phyloP scores from a whole-genome alignment of 2,797 vertebrate species.

The Diglossa cyanea region DNA sequence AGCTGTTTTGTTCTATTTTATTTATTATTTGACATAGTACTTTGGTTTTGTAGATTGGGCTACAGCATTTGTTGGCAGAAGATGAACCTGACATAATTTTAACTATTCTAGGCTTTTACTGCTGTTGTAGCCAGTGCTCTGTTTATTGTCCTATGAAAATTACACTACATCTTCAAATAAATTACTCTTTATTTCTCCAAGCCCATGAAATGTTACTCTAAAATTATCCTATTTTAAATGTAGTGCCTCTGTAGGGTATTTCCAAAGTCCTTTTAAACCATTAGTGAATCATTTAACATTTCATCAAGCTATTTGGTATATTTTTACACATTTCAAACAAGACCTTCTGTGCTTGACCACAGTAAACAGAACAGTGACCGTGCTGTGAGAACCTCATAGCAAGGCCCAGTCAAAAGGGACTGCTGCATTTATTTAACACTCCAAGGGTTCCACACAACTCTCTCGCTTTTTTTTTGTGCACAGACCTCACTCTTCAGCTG shows the following conservation, averaged over 20 bases:
- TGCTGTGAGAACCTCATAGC: not conserved
- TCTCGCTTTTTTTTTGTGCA: rapidly evolving
- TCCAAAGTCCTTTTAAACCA: not conserved
- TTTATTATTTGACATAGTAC: constrained; percentile 25
- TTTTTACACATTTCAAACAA: not conserved
- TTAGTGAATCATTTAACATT: not conserved
- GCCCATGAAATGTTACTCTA: not conserved
- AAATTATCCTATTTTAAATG: not conserved
- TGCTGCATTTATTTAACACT: not conserved
- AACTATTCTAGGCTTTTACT: not conserved
- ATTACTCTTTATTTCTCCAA: not conserved
- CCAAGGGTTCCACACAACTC: not conserved
- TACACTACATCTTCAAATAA: not conserved
- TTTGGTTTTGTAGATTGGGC: not conserved
- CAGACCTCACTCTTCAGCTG: not conserved
- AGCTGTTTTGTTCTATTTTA: constrained; percentile 39
- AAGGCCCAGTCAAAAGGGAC: not conserved
- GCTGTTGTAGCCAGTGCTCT: not conserved
- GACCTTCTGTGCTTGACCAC: not conserved
- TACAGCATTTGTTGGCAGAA: not conserved
- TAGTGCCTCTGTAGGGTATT: not conserved
- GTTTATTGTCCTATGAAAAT: not conserved
- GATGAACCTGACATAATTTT: not conserved
- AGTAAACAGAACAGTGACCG: not conserved
- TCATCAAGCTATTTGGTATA: not conserved